Conservation (phyloP, 2,888 invertebrate genomes). For the Nomada ferruginata region DNA sequence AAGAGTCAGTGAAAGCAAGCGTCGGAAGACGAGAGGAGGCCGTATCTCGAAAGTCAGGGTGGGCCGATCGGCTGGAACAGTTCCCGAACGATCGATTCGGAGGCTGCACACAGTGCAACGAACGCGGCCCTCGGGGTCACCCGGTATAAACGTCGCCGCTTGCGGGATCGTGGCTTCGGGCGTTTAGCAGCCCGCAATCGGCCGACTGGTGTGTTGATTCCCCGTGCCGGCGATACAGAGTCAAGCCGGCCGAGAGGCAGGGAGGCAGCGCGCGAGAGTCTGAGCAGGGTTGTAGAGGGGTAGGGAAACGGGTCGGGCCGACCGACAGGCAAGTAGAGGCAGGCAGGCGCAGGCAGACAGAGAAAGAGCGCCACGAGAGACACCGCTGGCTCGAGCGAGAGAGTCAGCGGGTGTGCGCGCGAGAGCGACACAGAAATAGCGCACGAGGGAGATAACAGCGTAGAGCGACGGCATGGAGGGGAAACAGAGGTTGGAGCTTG, state of each 20-base stretch:
- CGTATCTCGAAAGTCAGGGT: slow-evolving; percentile 44
- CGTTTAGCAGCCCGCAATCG: slow-evolving; percentile 81
- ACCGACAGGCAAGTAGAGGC: slow-evolving; percentile 24
- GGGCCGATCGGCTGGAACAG: slow-evolving; percentile 63
- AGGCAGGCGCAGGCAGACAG: slow-evolving; percentile 37
- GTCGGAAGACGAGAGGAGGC: slow-evolving; percentile 21
- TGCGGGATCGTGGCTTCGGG: slow-evolving; percentile 79
- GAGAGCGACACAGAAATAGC: slow-evolving; percentile 56
- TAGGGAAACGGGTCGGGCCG: slow-evolving; percentile 16
- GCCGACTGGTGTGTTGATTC: slow-evolving; percentile 79
- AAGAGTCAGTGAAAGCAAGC: slow-evolving; percentile 23
- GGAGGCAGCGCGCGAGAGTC: slow-evolving; percentile 44
- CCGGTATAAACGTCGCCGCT: slow-evolving; percentile 78
- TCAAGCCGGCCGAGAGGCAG: slow-evolving; percentile 55
- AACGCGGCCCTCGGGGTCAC: slow-evolving; percentile 75
- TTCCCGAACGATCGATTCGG: slow-evolving; percentile 67
- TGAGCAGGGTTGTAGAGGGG: slow-evolving; percentile 23
- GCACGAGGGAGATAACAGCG: slow-evolving; percentile 63
- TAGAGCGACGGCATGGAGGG: slow-evolving; percentile 15
- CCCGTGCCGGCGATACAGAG: slow-evolving; percentile 69
- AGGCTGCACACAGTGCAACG: slow-evolving; percentile 65
- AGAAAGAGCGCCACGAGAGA: slow-evolving; percentile 39
- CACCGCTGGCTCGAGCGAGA: neutral
- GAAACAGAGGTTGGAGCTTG: slow-evolving; percentile 65
- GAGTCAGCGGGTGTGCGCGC: slow-evolving; percentile 9